Base-by-base conservation (phyloP, 2,888 invertebrate genomes). In the Chrysina gloriosa region DNA sequence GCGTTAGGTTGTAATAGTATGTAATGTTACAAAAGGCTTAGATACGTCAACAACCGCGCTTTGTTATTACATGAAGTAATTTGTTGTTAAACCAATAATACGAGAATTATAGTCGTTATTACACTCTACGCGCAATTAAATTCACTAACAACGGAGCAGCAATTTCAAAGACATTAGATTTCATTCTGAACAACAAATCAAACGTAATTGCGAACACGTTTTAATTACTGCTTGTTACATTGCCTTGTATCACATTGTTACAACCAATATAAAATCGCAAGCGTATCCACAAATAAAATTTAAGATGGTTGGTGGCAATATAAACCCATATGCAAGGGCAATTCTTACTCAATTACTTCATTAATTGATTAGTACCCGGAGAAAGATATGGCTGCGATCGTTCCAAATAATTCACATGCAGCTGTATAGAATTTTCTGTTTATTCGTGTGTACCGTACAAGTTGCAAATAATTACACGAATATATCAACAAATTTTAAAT, bases 401-500 rank as follows among this genome's bases (percentile, higher is more conserved):
- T 42, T 61, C 29, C 23, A 29, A 19, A 61, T 42, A 61, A 42
- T 56, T 56, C 16, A 7, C 19, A 50, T 16, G 36, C 45, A 48
- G 34, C 50, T 64, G 50, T 25, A 50, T 6, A 2, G 3, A n/a
- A 11, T 14, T 50, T 48, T 48, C 11, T 50, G 21, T 34, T 2
- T 23, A 6, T 39, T 2, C 16, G 3, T 48, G 27, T 21, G 23
- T 27, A 14, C 6, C 9, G 9, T 11, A 25, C 25, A 58, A 45
- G 9, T 16, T 27, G 16, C n/a, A 14, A 36, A 50, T 48, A 50
- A 64, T 50, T 64, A 64, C 39, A 36, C 52, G 52, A 64, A 50
- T 29, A 50, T 50, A 47, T 36, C 39, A 39, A 50, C 39, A 19
- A 27, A 25, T 50, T 36, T 39, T 27, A 64, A 50, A 50, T 64